phyloP scores from a whole-genome alignment of 2,888 invertebrate species.

The Choristoneura rosaceana region DNA sequence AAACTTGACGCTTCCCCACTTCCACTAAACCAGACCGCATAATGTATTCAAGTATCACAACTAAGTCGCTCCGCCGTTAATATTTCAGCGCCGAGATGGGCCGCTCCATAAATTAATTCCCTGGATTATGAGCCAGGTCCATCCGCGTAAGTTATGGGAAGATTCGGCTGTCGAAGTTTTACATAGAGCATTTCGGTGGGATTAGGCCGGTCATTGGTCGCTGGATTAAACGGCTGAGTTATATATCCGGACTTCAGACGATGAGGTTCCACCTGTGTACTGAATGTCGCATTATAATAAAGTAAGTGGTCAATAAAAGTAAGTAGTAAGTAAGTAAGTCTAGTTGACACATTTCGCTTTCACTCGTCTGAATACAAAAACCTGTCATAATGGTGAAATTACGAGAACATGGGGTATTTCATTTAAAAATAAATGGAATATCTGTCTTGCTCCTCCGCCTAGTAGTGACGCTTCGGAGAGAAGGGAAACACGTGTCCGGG shows the following conservation, averaged over 20 bases:
- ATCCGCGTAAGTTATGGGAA: constrained; percentile 37
- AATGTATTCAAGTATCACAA: constrained; percentile 30
- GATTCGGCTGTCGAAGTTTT: constrained; percentile 42
- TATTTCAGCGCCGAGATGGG: constrained; percentile 34
- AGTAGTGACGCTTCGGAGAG: too few species aligned
- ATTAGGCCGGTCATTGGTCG: background rate
- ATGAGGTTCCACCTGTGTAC: background rate
- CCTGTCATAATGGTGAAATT: too few species aligned
- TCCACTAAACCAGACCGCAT: constrained; percentile 23
- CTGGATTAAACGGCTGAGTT: background rate
- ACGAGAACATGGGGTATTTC: too few species aligned
- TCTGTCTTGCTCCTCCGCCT: too few species aligned
- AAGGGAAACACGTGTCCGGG: too few species aligned
- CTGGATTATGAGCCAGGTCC: constrained; percentile 35
- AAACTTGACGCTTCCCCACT: background rate
- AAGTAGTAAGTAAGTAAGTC: too few species aligned
- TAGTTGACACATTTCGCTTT: background rate
- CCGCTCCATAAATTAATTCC: constrained; percentile 42
- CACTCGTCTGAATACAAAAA: too few species aligned
- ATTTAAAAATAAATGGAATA: too few species aligned
- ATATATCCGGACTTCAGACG: background rate
- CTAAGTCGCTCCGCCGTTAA: constrained; percentile 30
- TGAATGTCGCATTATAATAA: background rate
- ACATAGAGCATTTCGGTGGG: constrained; percentile 6
- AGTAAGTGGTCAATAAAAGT: too few species aligned